Percentiles rank a stretch among this genome's conserved stretches.
These are phyloP conservation scores for Xyrauchen texanus DNA, from an alignment of 2,113 vertebrate genomes.

Conservation along the genomic window DNA sequence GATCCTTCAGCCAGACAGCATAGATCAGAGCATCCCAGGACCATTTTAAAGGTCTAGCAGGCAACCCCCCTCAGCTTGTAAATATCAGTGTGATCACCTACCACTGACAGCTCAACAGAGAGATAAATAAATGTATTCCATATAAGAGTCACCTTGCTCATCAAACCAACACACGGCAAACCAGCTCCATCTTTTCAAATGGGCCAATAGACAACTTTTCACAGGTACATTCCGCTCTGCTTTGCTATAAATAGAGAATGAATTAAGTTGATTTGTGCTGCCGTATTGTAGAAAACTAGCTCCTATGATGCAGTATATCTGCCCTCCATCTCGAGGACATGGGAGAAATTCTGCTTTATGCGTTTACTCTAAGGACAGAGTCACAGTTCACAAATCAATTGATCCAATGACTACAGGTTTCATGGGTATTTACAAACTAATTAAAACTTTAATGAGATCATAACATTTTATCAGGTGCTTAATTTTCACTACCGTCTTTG, in stretches of 20 bases:
- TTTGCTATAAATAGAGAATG: no score
- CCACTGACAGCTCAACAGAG: constrained; percentile 32
- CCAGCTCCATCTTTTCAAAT: constrained; percentile 2
- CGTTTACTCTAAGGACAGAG: constrained; percentile 28
- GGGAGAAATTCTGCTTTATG: constrained; percentile 28
- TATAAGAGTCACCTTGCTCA: constrained; percentile 39
- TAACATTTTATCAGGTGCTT: constrained; percentile 44
- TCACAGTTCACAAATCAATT: constrained; percentile 41
- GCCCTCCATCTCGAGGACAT: constrained; percentile 33
- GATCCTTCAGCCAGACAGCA: constrained; percentile 13
- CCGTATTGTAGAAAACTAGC: constrained; percentile 4
- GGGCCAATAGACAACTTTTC: constrained; percentile 19
- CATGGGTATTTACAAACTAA: constrained; percentile 53
- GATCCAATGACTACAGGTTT: constrained; percentile 42
- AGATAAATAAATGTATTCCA: constrained; percentile 40
- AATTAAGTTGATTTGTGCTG: background rate
- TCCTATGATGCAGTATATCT: constrained; percentile 22
- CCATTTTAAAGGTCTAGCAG: constrained; percentile 16
- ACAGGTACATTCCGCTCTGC: background rate
- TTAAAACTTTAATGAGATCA: constrained; percentile 46
- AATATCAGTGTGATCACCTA: constrained; percentile 5
- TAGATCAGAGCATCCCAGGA: constrained; percentile 32
- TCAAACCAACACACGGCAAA: background rate
- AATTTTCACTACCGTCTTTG: constrained; percentile 27
- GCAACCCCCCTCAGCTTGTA: constrained; percentile 26